Evolutionary conservation across 2,888 invertebrate species (phyloP).

Genomic region (Dendrolimus pini): DNA sequence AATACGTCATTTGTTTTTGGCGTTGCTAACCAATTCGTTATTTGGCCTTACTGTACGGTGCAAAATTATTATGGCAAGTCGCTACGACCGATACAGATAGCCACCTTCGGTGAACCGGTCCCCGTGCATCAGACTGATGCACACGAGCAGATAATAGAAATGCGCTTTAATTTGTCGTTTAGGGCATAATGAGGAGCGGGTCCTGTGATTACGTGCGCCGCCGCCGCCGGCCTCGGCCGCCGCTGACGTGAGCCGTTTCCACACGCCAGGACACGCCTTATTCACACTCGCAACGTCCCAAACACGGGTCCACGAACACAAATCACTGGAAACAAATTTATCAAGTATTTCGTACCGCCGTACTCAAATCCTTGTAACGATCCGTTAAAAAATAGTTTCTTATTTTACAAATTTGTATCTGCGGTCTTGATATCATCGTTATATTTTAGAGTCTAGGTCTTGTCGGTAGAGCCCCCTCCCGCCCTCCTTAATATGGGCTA

Average conservation of each 20-base stretch:
- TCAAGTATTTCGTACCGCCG: constrained; percentile 1
- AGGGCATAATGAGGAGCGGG: constrained; percentile 71
- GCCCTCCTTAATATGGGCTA: too few relatives aligned
- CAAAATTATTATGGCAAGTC: neutral
- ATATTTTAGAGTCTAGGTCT: too few relatives aligned
- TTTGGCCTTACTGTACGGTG: neutral
- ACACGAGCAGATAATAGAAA: constrained; percentile 71
- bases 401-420: too few relatives aligned
- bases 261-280: constrained; percentile 36
- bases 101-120: constrained; percentile 42
- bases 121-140: constrained; percentile 56
- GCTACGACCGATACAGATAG: neutral
- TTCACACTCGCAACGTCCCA: constrained; percentile 26
- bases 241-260: constrained; percentile 71
- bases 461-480: too few relatives aligned
- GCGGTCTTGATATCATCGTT: too few relatives aligned
- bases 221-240: constrained; percentile 70
- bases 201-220: constrained; percentile 77
- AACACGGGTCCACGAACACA: constrained; percentile 40
- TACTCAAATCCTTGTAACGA: constrained; percentile 5
- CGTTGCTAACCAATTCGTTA: too few relatives aligned
- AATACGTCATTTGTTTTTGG: too few relatives aligned
- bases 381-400: too few relatives aligned
- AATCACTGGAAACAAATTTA: constrained; percentile 26
- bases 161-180: constrained; percentile 77